These are phyloP conservation scores for Macaria liturata DNA, from an alignment of 2,888 invertebrate genomes.

Conservation along the genomic window DNA sequence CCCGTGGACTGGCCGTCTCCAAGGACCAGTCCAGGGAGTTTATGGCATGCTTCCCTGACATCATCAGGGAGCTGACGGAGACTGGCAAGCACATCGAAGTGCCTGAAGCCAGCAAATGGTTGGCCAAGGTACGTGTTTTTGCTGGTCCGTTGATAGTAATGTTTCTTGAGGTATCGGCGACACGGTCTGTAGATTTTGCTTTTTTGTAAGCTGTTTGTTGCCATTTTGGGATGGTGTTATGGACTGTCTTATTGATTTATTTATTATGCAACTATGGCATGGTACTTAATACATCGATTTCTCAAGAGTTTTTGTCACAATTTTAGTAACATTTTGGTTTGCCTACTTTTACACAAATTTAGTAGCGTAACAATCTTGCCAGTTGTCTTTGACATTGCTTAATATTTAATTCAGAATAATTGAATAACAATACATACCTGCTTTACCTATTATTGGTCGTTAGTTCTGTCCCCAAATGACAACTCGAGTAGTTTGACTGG, in stretches of 20 bases:
- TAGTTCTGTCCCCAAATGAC: constrained; percentile 10
- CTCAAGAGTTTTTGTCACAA: too few species aligned
- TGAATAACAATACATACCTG: background rate
- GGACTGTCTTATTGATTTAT: background rate
- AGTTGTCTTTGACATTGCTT: too few species aligned
- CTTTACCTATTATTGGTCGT: background rate
- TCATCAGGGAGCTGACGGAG: constrained; percentile 92
- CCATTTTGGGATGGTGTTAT: constrained; percentile 8
- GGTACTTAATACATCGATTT: too few species aligned
- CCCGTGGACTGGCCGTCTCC: constrained; percentile 85
- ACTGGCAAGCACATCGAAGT: constrained; percentile 89
- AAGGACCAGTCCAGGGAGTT: constrained; percentile 94
- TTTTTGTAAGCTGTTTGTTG: constrained; percentile 3
- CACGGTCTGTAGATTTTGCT: too few species aligned
- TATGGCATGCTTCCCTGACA: constrained; percentile 94
- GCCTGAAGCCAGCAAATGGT: constrained; percentile 91
- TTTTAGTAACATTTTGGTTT: too few species aligned
- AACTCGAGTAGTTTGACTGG: constrained; percentile 10
- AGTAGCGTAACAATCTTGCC: too few species aligned
- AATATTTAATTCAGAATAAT: background rate
- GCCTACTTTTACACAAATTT: too few species aligned
- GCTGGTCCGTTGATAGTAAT: constrained; percentile 49
- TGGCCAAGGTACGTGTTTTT: constrained; percentile 86
- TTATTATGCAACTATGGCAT: too few species aligned
- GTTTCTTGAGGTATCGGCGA: background rate